Base-by-base conservation (phyloP, 1,140 invertebrate genomes). In the Triops longicaudatus region DNA sequence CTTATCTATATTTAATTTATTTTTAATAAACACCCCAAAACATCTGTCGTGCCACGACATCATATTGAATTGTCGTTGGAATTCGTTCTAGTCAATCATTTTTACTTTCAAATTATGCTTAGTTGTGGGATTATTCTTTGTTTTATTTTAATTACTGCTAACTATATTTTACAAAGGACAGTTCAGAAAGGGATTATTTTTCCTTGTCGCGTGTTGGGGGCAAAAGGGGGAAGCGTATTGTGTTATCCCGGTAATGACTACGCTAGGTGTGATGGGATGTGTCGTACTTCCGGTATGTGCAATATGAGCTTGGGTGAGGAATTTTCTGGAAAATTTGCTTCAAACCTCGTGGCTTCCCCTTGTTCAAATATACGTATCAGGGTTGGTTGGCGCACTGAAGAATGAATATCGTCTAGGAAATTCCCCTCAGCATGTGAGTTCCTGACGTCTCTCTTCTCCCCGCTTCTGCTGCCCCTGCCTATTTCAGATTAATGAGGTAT, bases 401-500 rank as follows among this genome's bases (percentile, higher is more conserved):
- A n/a, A n/a, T 63, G 14, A 17, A 22, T 63, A n/a, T 22, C 22
- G 22, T 22, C 14, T 63, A 10, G 50, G 50, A 63, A 63, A 63
- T 63, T 63, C 50, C 50, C 50, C 50, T 63, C 17, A 63, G 50
- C 50, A 22, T n/a, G n/a, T 37, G 31, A 37, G 31, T 37, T 37
- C 31, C 31, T 37, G 31, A 7, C 31, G 31, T 37, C 31, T 37
- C 31, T 17, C 50, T 9, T 63, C 14, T 17, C 14, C 50, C 50
- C 17, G 43, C 50, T 63, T 9, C 22, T 63, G 50, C 31, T 37
- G 31, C 31, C 17, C 10, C 50, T 63, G 50, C 50, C 50, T 17
- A 63, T 63, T 63, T 22, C 50, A 63, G 50, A 63, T 63, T 63
- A 63, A 63, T 22, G 50, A 63, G 50, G 50, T 63, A 63, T 63